Base-by-base conservation (phyloP, 2,113 vertebrate genomes). In the Hemiprocne comata region DNA sequence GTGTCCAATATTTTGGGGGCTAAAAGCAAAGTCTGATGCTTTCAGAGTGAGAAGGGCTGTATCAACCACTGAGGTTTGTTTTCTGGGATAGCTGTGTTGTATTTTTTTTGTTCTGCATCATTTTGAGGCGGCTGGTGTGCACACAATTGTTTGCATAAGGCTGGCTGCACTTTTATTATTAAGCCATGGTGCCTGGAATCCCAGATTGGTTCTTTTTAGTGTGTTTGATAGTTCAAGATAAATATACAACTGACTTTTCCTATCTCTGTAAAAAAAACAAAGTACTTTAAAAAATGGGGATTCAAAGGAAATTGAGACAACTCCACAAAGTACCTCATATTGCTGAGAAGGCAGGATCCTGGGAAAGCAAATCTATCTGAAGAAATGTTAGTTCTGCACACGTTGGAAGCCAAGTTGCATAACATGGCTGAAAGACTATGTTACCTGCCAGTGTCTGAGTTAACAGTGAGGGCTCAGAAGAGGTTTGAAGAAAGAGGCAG, bases 161-260 rank as follows among this genome's bases (percentile, higher is more conserved):
- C 57, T 86, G 57, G n/a, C 69, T 90, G 25, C 94, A 75, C 96
- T 94, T 97, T 94, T 89, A 24, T 84, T 90, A 86, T 67, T 93
- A 90, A 96, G 55, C 76, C 25, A 34, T 36, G 58, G 60, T 92
- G 85, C 66, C 87, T 94, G 89, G 57, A 94, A 84, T 92, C 46
- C 42, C 54, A 70, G 75, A 93, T 87, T 80, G 46, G 67, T 36
- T 86, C 55, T 65, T 94, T 95, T 69, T 67, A 96, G 42, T 67
- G 29, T 4, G 7, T 71, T 95, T 93, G 79, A 69, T 80, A 86
- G 46, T 40, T 93, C 69, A 86, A 72, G 53, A 90, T 94, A 93
- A 96, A 96, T 95, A 96, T 48, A 90, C 79, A 93, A 48, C 85
- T 40, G 79, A 62, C 42, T 93, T 80, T 86, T 88, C 48, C 76